phyloP scores from a whole-genome alignment of 2,888 invertebrate genomes.

The Brachyopa scutellaris region DNA sequence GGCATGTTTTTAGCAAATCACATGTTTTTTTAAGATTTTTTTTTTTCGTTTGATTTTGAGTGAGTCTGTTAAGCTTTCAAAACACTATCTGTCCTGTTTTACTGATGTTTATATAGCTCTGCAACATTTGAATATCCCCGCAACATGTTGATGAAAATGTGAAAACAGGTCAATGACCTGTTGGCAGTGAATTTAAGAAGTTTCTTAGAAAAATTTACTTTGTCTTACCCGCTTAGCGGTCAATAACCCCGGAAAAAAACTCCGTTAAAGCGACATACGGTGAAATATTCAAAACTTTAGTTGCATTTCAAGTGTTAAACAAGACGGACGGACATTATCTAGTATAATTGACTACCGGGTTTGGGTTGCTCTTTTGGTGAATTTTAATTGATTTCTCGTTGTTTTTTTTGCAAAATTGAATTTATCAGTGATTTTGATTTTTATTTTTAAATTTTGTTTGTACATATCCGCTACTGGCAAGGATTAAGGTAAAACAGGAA shows the following conservation, averaged over 20 bases:
- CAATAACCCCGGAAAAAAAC: slow-evolving; percentile 28
- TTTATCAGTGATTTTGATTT: background rate
- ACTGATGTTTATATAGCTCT: background rate
- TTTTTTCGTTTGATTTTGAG: background rate
- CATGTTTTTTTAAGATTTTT: slow-evolving; percentile 25
- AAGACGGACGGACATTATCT: slow-evolving; percentile 67
- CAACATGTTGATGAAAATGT: background rate
- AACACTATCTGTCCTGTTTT: background rate
- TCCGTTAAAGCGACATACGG: slow-evolving; percentile 60
- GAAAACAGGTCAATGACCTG: slow-evolving; percentile 28
- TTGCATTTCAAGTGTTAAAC: slow-evolving; percentile 53
- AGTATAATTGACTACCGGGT: slow-evolving; percentile 57
- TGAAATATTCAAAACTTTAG: slow-evolving; percentile 26
- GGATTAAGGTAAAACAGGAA: too few relatives aligned
- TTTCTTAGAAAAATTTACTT: background rate
- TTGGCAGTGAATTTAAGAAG: background rate
- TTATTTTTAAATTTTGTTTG: slow-evolving; percentile 55
- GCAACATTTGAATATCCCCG: background rate
- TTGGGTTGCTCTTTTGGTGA: too few relatives aligned
- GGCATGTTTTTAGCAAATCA: slow-evolving; percentile 5
- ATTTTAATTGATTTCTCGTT: background rate
- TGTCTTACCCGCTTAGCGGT: slow-evolving; percentile 27
- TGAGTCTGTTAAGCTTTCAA: background rate
- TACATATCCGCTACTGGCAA: too few relatives aligned
- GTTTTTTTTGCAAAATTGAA: background rate